Evolutionary conservation across 2,113 vertebrate species (phyloP), one percentile per base, ranked within the genome.

Genomic region (Amphilophus citrinellus): DNA sequence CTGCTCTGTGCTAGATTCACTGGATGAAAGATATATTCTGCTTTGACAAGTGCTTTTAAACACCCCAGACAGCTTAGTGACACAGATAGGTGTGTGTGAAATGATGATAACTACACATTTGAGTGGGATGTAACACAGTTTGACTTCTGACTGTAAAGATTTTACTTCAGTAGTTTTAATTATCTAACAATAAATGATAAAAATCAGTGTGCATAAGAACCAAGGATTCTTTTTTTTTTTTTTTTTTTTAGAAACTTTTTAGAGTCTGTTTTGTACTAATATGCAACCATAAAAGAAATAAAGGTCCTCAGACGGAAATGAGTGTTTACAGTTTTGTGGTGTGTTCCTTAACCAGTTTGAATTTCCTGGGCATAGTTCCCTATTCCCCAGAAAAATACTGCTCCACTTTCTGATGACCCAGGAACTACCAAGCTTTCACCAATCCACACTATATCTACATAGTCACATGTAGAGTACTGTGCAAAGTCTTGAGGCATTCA

Each of bases 1-100:
- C 42, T 71, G 59, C 15, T 58, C 24, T 11, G 61, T 59, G 15
- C 5, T 50, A 76, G 17, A 83, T 84, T 61, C 15, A 10, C 37
- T 63, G 17, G 3, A 47, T 30, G 60, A 65, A 44, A 42, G 37
- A 79, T 84, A 88, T 59, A 58, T 53, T 78, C 57, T 86, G 60
- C 80, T 90, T 59, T 86, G 84, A 78, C 10, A 66, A 20, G 2
- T 1, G 27, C 66, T 63, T 10, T 66, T 53, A 76, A 88, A 77
- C 58, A 83, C 22, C 35, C n/a, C 53, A 62, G 66, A 85, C 24
- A 65, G 78, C 1, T 18, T 18, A 77, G 20, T 63, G 44, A 57
- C 59, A 39, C 63, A 37, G 63, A 53, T 71, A 30, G 44, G 20
- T 53, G 4, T 27, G n/a, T 73, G 35, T 71, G 68, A 73, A 32